Base-by-base conservation (phyloP, 2,797 vertebrate species). In the Cyprinella venusta region DNA sequence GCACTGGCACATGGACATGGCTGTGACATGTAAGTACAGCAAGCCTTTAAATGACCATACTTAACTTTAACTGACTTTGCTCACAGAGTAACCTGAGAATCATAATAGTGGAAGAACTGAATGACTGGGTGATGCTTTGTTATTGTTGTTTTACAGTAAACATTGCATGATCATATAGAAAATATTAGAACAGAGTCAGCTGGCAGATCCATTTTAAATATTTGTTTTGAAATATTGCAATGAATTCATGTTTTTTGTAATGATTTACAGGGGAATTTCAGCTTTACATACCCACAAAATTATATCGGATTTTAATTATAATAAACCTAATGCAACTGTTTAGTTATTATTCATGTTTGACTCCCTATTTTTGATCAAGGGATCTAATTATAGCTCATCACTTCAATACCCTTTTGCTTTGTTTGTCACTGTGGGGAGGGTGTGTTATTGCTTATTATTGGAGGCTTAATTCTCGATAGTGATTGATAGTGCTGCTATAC, bases 11-110 rank as follows among this genome's bases (percentile, higher is more conserved):
- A 84, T 12, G 79, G 84, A 82, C 80, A 87, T 88, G 86, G 81
- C 81, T 90, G 45, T 85, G 68, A 76, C 82, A 87, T 81, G 89
- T 90, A 89, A 90, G 89, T 90, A 87, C 67, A 80, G 52, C 15
- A 45, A 38, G 65, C 75, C 7, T 82, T 63, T 63, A 26, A 38
- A 59, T 75, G n/a, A 85, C 21, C 12, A 8, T 8, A 33, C 40
- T 61, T 87, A 82, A 71, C 77, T 88, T 82, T 83, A 88, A 91
- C 88, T 90, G 77, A 74, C 56, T 74, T 30, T 50, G 50, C 42
- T 74, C 30, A 5, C 40, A 71, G 24, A 78, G 24, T 16, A 50
- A 65, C 15, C 21, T 36, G 33, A 19, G 54, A 72, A 72, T 21
- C 54, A 48, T 54, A 71, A 5, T 15, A 45, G 12, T 48, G 3